Percentiles rank a stretch among this genome's conserved stretches.
These are phyloP conservation scores for Panonychus citri DNA, from an alignment of 1,140 invertebrate genomes.

Conservation along the genomic window DNA sequence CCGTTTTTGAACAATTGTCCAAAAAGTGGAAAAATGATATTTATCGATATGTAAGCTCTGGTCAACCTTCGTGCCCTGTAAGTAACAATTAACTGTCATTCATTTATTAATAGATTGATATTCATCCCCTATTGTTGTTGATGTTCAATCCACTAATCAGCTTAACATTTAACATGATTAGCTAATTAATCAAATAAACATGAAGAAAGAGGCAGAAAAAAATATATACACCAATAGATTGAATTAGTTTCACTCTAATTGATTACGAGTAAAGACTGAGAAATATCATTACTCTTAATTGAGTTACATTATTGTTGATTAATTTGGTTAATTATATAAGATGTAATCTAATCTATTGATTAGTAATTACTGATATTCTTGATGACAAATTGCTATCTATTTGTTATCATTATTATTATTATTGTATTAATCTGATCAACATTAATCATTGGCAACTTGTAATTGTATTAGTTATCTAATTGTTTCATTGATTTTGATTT, in stretches of 20 bases:
- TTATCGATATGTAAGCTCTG: slow-evolving; percentile 11
- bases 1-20: slow-evolving; percentile 3
- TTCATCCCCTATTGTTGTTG: neutral
- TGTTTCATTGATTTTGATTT: neutral
- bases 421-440: neutral
- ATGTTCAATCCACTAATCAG: neutral
- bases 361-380: neutral
- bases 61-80: slow-evolving; percentile 11
- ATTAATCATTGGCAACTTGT: too few species aligned
- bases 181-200: neutral
- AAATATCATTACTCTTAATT: neutral
- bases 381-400: neutral
- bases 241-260: neutral
- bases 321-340: neutral
- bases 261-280: neutral
- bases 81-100: slow-evolving; percentile 1
- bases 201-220: neutral
- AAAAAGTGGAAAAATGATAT: slow-evolving; percentile 2
- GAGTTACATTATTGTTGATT: too few species aligned
- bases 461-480: too few species aligned
- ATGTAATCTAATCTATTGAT: neutral
- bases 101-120: neutral
- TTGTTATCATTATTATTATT: neutral
- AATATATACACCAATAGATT: neutral
- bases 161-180: neutral